Evolutionary conservation across 2,113 vertebrate genomes (phyloP).

Genomic region (Herpailurus yagouaroundi): DNA sequence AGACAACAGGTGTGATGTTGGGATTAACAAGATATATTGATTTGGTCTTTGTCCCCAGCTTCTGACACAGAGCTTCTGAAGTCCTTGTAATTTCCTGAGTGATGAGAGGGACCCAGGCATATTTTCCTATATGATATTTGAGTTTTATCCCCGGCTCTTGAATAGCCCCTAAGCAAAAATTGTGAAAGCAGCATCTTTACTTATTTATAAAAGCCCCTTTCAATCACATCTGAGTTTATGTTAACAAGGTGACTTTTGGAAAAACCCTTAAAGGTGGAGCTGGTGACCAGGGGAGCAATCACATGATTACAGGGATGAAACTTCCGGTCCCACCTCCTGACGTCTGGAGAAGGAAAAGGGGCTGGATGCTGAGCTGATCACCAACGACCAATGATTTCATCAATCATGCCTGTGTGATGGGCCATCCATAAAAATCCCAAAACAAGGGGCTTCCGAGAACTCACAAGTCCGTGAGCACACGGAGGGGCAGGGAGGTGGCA

Average conservation of each 20-base stretch:
- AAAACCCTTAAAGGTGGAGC: not conserved
- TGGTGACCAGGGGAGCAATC: not conserved
- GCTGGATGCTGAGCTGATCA: too few relatives aligned
- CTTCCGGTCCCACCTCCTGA: not conserved
- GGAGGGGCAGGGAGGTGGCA: too few relatives aligned
- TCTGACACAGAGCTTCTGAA: not conserved
- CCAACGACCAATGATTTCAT: not conserved
- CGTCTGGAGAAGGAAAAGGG: too few relatives aligned
- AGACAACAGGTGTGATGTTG: too few relatives aligned
- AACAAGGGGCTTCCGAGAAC: not conserved
- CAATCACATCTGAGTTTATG: not conserved
- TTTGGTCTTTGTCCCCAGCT: not conserved
- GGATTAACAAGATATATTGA: not conserved
- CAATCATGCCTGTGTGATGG: too few relatives aligned
- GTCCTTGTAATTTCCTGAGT: not conserved
- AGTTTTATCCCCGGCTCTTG: too few relatives aligned
- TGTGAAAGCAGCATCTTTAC: not conserved
- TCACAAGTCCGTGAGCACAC: accelerated
- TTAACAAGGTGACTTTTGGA: not conserved
- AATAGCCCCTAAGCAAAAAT: not conserved
- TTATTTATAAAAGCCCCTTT: not conserved
- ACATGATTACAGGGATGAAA: too few relatives aligned
- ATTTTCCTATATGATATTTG: not conserved
- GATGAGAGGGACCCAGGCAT: not conserved
- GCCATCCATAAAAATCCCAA: too few relatives aligned